Percentiles rank a stretch among this genome's conserved stretches.
These are phyloP conservation scores for Brachylomia viminalis DNA, from an alignment of 2,888 invertebrate genomes.

Conservation along the genomic window DNA sequence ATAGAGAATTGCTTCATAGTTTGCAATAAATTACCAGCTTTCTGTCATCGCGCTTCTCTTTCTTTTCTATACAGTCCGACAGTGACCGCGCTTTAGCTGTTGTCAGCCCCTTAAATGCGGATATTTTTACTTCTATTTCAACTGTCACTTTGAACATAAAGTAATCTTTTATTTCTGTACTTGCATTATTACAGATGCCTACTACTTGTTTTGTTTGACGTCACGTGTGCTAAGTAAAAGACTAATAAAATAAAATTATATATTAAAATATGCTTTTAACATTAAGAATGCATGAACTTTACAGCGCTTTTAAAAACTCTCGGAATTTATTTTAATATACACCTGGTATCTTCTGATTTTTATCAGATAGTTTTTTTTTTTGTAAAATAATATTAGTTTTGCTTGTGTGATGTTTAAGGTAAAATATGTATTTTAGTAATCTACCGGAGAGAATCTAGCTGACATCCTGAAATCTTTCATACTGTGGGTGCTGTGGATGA, in stretches of 20 bases:
- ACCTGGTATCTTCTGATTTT: background rate
- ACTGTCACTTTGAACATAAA: constrained; percentile 3
- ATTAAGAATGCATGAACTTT: constrained; percentile 33
- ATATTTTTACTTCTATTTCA: background rate
- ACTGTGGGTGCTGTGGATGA: no score
- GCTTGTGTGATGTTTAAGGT: background rate
- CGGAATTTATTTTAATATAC: background rate
- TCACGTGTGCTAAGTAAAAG: constrained; percentile 21
- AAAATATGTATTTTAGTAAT: no score
- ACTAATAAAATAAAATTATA: constrained; percentile 9
- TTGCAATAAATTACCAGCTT: no score
- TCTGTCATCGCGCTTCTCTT: no score
- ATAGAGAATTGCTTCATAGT: no score
- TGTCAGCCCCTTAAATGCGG: background rate
- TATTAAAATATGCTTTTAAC: constrained; percentile 29
- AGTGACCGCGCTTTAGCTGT: no score
- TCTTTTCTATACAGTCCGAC: no score
- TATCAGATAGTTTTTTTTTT: background rate
- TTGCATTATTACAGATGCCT: background rate
- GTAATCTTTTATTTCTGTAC: constrained; percentile 3
- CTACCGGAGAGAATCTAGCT: no score
- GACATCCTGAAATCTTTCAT: no score
- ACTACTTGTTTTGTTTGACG: constrained; percentile 16
- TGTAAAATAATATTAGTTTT: background rate
- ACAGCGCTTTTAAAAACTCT: constrained; percentile 16